Conservation (phyloP, 2,113 vertebrate genomes). For the Etia nguti region DNA sequence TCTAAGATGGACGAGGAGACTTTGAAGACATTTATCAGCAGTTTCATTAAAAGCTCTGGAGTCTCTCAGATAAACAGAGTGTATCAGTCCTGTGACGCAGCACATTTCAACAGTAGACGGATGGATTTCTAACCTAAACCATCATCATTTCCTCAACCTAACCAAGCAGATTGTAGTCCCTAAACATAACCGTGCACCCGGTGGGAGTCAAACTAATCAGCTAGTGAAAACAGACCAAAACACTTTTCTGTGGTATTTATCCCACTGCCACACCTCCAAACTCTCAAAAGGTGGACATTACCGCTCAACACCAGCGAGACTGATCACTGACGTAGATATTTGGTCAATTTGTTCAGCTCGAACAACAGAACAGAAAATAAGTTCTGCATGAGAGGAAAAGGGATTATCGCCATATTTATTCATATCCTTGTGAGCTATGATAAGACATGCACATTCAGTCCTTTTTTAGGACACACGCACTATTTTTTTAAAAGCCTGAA, state of each 20-base stretch:
- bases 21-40: not conserved
- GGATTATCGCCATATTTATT: too few relatives aligned
- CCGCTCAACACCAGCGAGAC: not conserved
- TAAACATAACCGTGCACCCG: not conserved
- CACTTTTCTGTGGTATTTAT: not conserved
- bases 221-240: not conserved
- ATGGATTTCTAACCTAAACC: not conserved
- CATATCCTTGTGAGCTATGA: too few relatives aligned
- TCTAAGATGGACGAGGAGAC: not conserved
- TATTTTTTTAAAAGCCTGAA: not conserved
- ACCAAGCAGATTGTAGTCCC: not conserved
- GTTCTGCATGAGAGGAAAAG: not conserved
- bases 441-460: too few relatives aligned
- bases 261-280: not conserved
- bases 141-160: not conserved
- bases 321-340: not conserved
- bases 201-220: not conserved
- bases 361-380: not conserved
- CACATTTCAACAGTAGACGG: not conserved
- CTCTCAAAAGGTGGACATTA: not conserved
- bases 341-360: not conserved
- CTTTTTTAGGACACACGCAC: too few relatives aligned
- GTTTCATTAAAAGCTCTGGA: not conserved
- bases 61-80: not conserved
- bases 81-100: not conserved